Percentiles rank a stretch among this genome's conserved stretches.
phyloP scores from a whole-genome alignment of 2,888 invertebrate genomes.

The Alloscopus bannaensis region DNA sequence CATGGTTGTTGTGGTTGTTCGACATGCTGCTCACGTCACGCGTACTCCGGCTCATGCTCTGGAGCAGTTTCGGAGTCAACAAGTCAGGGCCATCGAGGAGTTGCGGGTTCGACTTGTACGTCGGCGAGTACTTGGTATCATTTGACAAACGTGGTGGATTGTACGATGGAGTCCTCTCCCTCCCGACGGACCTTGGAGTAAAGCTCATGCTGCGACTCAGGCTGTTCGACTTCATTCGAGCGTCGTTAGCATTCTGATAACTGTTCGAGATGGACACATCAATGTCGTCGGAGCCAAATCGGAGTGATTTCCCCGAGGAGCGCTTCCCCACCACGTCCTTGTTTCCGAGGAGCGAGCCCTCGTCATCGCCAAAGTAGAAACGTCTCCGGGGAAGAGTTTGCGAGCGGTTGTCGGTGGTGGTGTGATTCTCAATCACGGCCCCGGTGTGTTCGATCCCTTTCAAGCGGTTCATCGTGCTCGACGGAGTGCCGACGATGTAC shows the following conservation, averaged over 20 bases:
- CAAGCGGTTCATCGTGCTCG: slow-evolving; percentile 70
- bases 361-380: slow-evolving; percentile 73
- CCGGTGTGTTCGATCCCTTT: slow-evolving; percentile 73
- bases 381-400: slow-evolving; percentile 71
- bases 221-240: slow-evolving; percentile 61
- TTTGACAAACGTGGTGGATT: slow-evolving; percentile 59
- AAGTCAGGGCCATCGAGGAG: slow-evolving; percentile 84
- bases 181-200: slow-evolving; percentile 67
- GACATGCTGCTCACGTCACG: slow-evolving; percentile 79
- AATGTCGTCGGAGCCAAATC: slow-evolving; percentile 72
- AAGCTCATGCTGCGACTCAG: slow-evolving; percentile 72
- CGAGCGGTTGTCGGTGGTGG: slow-evolving; percentile 54
- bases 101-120: slow-evolving; percentile 87
- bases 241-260: slow-evolving; percentile 63
- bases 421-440: slow-evolving; percentile 64
- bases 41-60: slow-evolving; percentile 89
- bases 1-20: slow-evolving; percentile 40
- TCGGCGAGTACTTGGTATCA: slow-evolving; percentile 65
- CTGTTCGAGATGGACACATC: slow-evolving; percentile 73
- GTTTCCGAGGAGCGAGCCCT: slow-evolving; percentile 68
- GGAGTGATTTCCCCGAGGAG: slow-evolving; percentile 67
- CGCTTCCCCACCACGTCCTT: slow-evolving; percentile 34
- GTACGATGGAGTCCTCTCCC: slow-evolving; percentile 50
- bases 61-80: slow-evolving; percentile 91
- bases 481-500: slow-evolving; percentile 71